Evolutionary conservation across 2,113 vertebrate species (phyloP).

Genomic region (Beaufortia kweichowensis): DNA sequence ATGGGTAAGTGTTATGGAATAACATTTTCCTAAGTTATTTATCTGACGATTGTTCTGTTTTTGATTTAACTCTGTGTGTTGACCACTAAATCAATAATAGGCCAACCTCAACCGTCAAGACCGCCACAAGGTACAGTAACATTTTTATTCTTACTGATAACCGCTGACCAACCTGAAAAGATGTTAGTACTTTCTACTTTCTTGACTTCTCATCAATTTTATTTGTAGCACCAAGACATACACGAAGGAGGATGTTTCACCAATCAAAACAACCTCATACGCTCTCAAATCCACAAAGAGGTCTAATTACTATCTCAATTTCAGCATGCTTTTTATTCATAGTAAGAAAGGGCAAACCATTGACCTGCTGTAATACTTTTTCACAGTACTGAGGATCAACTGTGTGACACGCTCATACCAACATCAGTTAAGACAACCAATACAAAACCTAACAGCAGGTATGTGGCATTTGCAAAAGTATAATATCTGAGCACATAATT

Average conservation of each 20-base stretch:
- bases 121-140: conserved; percentile 28
- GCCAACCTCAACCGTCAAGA: conserved; percentile 31
- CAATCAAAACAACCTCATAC: conserved; percentile 45
- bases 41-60: background rate
- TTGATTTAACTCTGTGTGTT: background rate
- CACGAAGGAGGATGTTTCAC: conserved; percentile 29
- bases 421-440: conserved; percentile 47
- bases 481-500: background rate
- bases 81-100: background rate
- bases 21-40: background rate
- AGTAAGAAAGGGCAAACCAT: background rate
- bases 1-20: conserved; percentile 6
- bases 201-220: background rate
- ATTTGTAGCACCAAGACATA: conserved; percentile 39
- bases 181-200: background rate
- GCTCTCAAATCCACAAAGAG: conserved; percentile 56
- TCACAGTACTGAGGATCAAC: conserved; percentile 63
- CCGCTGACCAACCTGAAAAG: background rate
- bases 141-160: background rate
- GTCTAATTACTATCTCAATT: background rate
- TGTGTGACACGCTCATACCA: conserved; percentile 65
- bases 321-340: background rate
- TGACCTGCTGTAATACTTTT: background rate
- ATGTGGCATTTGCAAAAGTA: conserved; percentile 25
- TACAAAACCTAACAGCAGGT: conserved; percentile 58